These are phyloP conservation scores for Micronycteris hirsuta DNA, from an alignment of 2,113 vertebrate species.

Conservation along the genomic window DNA sequence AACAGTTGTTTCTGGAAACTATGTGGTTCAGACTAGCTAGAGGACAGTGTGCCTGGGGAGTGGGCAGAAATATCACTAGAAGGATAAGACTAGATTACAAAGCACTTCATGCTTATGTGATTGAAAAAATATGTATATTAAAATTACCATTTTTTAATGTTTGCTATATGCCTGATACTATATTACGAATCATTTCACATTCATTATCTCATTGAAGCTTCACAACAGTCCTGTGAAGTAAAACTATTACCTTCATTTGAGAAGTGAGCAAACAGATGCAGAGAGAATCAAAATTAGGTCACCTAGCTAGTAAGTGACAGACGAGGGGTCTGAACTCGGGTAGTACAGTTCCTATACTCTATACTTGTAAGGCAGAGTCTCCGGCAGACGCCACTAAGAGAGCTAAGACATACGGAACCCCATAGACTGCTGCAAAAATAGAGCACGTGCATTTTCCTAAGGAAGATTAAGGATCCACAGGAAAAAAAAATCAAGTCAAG, in stretches of 20 bases:
- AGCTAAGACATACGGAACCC: neutral
- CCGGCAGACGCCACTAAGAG: neutral
- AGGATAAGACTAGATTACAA: neutral
- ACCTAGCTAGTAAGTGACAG: neutral
- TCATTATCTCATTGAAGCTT: neutral
- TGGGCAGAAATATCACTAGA: neutral
- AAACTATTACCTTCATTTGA: neutral
- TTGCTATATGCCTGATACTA: neutral
- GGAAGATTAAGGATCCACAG: neutral
- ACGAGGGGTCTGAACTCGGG: neutral
- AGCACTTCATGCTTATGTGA: neutral
- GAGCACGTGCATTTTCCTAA: neutral
- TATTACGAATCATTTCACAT: neutral
- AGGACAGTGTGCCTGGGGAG: neutral
- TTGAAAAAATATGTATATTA: neutral
- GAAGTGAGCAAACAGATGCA: neutral
- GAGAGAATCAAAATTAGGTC: neutral
- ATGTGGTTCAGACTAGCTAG: neutral
- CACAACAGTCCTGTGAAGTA: neutral
- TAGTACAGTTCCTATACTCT: neutral
- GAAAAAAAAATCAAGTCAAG: neutral
- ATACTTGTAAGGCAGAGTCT: neutral
- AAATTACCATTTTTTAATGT: neutral
- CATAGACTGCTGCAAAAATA: neutral
- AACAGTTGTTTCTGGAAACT: neutral